Evolutionary conservation across 1,140 invertebrate species (phyloP).

Genomic region (Microplitis mediator): DNA sequence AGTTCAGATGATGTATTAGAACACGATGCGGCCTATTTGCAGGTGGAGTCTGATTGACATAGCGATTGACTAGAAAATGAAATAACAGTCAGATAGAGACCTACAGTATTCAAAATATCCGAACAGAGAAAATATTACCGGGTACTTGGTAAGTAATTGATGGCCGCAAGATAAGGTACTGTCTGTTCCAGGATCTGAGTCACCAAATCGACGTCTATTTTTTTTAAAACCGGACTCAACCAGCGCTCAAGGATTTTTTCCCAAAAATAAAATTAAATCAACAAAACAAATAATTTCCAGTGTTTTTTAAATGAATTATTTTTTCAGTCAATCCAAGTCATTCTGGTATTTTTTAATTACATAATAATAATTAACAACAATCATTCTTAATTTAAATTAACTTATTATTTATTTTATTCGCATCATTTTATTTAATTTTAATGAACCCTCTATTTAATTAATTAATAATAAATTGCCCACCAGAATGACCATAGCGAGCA

Average conservation of each 20-base stretch:
- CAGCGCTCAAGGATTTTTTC: not conserved
- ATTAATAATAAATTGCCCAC: too few species aligned
- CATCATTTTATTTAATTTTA: too few species aligned
- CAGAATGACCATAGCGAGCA: too few species aligned
- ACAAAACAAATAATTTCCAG: too few species aligned
- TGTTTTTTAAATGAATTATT: too few species aligned
- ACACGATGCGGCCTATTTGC: constrained; percentile 61
- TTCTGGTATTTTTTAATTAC: too few species aligned
- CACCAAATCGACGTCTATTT: not conserved
- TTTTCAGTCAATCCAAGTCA: too few species aligned
- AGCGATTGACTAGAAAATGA: constrained; percentile 31
- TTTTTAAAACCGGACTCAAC: not conserved
- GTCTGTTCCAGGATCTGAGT: constrained; percentile 52
- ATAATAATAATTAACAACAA: too few species aligned
- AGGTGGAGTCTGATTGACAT: constrained; percentile 48
- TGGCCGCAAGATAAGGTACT: constrained; percentile 57
- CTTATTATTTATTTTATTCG: too few species aligned
- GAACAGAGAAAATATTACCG: constrained; percentile 15
- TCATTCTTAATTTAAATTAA: too few species aligned
- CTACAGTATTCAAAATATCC: too few species aligned
- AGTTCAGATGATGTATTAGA: constrained; percentile 63
- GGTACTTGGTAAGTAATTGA: constrained; percentile 54
- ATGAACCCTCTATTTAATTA: too few species aligned
- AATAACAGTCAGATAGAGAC: not conserved
- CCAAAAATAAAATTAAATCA: constrained; percentile 2